These are phyloP conservation scores for Doryteuthis pealeii DNA, from an alignment of 1,140 invertebrate species.

Conservation along the genomic window DNA sequence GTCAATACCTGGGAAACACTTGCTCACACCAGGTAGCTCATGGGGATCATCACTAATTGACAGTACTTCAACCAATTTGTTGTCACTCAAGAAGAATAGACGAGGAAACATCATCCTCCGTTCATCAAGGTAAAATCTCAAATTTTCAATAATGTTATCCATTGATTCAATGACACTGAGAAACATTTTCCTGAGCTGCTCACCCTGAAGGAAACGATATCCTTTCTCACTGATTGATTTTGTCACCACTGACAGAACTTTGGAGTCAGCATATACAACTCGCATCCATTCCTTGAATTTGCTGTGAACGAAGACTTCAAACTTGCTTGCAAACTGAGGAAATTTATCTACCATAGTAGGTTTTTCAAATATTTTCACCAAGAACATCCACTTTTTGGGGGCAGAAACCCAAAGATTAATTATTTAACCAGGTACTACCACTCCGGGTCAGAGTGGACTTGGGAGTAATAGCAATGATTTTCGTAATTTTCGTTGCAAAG, in stretches of 20 bases:
- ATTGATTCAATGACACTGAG: constrained; percentile 42
- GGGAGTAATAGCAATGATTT: too few relatives aligned
- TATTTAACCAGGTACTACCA: too few relatives aligned
- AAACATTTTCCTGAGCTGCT: constrained; percentile 46
- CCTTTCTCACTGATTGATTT: constrained; percentile 53
- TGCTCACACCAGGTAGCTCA: constrained; percentile 49
- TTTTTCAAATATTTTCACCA: constrained; percentile 59
- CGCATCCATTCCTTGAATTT: constrained; percentile 58
- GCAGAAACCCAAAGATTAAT: too few relatives aligned
- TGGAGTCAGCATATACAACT: constrained; percentile 51
- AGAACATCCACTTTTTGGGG: constrained; percentile 60
- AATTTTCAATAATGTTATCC: constrained; percentile 53
- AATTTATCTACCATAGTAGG: constrained; percentile 46
- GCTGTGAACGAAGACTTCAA: constrained; percentile 46
- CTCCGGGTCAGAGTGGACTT: too few relatives aligned
- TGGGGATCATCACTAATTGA: constrained; percentile 55
- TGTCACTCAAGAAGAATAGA: constrained; percentile 57
- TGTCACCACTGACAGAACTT: constrained; percentile 51
- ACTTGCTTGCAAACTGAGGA: constrained; percentile 38
- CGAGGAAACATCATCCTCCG: constrained; percentile 50
- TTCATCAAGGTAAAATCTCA: constrained; percentile 42
- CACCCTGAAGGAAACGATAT: constrained; percentile 54
- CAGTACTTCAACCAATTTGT: constrained; percentile 52
- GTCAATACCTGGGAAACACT: constrained; percentile 56
- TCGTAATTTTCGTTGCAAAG: too few relatives aligned